Conservation (phyloP, 2,888 invertebrate genomes). For the Drosophila setosimentum region DNA sequence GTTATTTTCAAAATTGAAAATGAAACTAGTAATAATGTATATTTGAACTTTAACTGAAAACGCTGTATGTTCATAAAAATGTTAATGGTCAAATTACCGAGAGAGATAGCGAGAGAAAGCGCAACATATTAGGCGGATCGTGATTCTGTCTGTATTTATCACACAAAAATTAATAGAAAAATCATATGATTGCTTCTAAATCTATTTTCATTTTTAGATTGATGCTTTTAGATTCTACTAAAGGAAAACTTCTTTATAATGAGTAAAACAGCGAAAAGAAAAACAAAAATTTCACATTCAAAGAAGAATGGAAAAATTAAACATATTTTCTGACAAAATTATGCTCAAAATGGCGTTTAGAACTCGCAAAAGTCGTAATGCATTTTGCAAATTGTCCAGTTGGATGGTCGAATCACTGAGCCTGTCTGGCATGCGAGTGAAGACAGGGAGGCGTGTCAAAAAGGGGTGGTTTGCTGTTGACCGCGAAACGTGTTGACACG, state of each 20-base stretch:
- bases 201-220: not conserved
- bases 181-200: not conserved
- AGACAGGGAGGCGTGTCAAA: conserved; percentile 56
- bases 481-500: conserved; percentile 78
- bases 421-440: conserved; percentile 32
- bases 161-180: not conserved
- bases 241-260: not conserved
- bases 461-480: conserved; percentile 39
- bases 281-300: not conserved
- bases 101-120: not conserved
- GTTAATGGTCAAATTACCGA: not conserved
- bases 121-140: not conserved
- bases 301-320: not conserved
- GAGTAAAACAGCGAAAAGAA: not conserved
- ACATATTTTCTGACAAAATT: not conserved
- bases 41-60: conserved; percentile 17
- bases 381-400: conserved; percentile 9
- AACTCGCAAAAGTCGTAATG: not conserved
- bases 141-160: not conserved
- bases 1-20: conserved; percentile 38
- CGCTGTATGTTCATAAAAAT: conserved; percentile 1
- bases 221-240: not conserved
- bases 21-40: conserved; percentile 6
- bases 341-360: not conserved
- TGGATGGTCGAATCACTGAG: conserved; percentile 50